A percentile compares a stretch with the other conserved stretches of the same genome.
These are phyloP conservation scores for Aelia acuminata DNA, from an alignment of 2,888 invertebrate species.

Conservation along the genomic window DNA sequence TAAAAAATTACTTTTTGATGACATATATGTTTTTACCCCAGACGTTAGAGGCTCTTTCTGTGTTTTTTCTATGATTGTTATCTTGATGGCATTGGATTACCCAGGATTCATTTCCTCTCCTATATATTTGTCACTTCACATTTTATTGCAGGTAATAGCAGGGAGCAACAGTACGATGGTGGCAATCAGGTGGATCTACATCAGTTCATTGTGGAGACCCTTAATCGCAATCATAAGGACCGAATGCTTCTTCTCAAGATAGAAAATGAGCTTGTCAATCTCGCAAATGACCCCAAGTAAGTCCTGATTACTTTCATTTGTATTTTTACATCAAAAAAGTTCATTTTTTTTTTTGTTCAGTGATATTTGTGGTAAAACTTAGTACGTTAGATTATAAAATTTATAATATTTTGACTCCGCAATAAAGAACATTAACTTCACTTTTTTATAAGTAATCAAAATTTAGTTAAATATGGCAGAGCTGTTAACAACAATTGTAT, in stretches of 20 bases:
- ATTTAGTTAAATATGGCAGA: too few relatives aligned
- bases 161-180: constrained; percentile 79
- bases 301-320: too few relatives aligned
- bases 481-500: too few relatives aligned
- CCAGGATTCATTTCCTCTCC: neutral
- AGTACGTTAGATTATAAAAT: too few relatives aligned
- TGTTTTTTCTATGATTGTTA: too few relatives aligned
- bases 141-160: constrained; percentile 74
- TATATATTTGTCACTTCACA: neutral
- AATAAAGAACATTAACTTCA: too few relatives aligned
- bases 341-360: too few relatives aligned
- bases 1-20: constrained; percentile 35
- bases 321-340: too few relatives aligned
- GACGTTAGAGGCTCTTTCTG: neutral
- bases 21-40: neutral
- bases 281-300: constrained; percentile 87
- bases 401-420: too few relatives aligned
- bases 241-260: constrained; percentile 86
- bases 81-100: neutral
- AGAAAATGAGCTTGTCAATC: constrained; percentile 87
- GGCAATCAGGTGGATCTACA: constrained; percentile 86
- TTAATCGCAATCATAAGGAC: constrained; percentile 92
- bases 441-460: too few relatives aligned
- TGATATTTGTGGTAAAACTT: too few relatives aligned
- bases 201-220: constrained; percentile 89